Percentiles rank a stretch among this genome's conserved stretches.
Evolutionary conservation across 2,797 vertebrate species (phyloP).

Genomic region (Schizopygopsis malacanthus): DNA sequence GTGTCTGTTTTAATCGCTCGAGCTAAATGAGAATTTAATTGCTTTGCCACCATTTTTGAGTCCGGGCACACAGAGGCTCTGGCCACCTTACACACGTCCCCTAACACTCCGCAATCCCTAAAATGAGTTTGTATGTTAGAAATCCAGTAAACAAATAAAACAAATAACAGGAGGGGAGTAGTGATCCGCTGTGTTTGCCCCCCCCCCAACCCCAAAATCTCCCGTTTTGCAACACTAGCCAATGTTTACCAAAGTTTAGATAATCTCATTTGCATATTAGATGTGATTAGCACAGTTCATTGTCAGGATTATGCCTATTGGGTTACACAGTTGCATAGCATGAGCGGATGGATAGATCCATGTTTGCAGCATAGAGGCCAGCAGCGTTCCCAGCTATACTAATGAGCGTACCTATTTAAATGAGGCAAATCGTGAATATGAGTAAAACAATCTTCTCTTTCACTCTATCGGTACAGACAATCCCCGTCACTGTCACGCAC

Average conservation of each 20-base stretch:
- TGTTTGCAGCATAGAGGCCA: conserved; percentile 47
- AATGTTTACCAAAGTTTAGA: conserved; percentile 66
- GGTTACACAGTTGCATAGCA: conserved; percentile 56
- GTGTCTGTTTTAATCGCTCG: conserved; percentile 46
- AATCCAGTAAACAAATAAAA: conserved; percentile 43
- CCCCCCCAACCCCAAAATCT: not conserved
- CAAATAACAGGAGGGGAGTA: conserved; percentile 29
- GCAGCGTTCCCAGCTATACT: conserved; percentile 54
- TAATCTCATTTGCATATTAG: conserved; percentile 72
- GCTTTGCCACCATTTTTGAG: conserved; percentile 44
- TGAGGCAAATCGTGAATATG: conserved; percentile 56
- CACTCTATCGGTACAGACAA: conserved; percentile 50
- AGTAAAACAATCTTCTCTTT: conserved; percentile 64
- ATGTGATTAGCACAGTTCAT: conserved; percentile 72
- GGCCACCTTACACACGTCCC: conserved; percentile 33
- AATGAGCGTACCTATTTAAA: conserved; percentile 62
- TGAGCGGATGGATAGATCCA: conserved; percentile 57
- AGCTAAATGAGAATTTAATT: conserved; percentile 52
- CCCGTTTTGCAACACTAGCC: conserved; percentile 56
- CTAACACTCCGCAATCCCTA: conserved; percentile 4
- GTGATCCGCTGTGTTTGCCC: conserved; percentile 36
- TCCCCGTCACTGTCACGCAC: conserved; percentile 30
- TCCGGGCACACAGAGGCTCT: conserved; percentile 15
- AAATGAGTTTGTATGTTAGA: conserved; percentile 17
- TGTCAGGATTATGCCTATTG: conserved; percentile 68